These are phyloP conservation scores for Phasianus colchicus DNA, from an alignment of 2,113 vertebrate genomes.

Conservation along the genomic window DNA sequence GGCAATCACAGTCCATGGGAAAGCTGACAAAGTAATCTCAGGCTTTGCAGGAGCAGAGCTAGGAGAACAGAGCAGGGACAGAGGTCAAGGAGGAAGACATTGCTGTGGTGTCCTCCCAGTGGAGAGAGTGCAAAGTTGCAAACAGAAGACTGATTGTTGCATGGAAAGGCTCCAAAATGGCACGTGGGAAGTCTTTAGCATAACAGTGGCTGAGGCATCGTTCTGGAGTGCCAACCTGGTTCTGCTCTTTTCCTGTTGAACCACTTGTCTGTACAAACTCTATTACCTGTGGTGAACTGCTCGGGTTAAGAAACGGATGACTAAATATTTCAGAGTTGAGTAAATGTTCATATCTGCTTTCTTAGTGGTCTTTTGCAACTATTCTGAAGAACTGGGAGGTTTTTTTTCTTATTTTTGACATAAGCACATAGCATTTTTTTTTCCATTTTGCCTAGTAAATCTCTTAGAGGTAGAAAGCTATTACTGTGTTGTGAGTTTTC, in stretches of 20 bases:
- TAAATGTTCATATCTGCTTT: not conserved
- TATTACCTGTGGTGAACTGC: not conserved
- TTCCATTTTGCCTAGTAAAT: not conserved
- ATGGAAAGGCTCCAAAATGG: not conserved
- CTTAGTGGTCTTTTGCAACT: not conserved
- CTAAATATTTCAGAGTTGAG: not conserved
- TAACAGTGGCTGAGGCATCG: not conserved
- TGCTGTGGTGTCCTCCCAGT: fast-evolving
- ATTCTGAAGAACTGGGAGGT: not conserved
- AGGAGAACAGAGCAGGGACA: not conserved
- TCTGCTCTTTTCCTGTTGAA: not conserved
- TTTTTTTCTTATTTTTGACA: not conserved
- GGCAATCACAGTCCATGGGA: not conserved
- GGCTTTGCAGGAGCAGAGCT: not conserved
- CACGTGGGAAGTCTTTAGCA: not conserved
- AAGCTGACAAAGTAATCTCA: not conserved
- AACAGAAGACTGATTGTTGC: not conserved
- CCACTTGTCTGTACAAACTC: not conserved
- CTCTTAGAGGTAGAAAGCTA: not conserved
- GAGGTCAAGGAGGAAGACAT: not conserved
- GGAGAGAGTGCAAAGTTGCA: not conserved
- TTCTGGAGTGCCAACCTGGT: fast-evolving
- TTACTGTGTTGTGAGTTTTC: not conserved
- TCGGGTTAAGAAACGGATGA: not conserved
- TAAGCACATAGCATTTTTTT: not conserved